These are phyloP conservation scores for Sesamia nonagrioides DNA, from an alignment of 1,140 invertebrate species.

Conservation along the genomic window DNA sequence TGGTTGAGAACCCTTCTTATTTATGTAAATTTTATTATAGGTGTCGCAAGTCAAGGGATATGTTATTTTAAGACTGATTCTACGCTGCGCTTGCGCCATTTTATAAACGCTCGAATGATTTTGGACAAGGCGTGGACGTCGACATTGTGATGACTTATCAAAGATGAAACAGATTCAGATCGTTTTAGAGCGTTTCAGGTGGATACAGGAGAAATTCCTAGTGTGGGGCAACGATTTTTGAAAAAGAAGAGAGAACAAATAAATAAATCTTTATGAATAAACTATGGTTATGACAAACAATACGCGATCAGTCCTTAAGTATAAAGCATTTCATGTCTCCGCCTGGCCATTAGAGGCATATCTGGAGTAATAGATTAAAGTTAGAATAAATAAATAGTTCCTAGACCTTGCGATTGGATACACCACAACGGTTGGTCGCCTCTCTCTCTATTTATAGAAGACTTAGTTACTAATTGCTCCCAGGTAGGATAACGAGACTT, in stretches of 20 bases:
- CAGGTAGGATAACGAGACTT: background rate
- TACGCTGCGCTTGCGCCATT: background rate
- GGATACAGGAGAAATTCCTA: too few species aligned
- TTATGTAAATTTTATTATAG: constrained; percentile 1
- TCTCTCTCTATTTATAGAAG: constrained; percentile 65
- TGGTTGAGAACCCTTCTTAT: background rate
- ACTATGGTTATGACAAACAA: constrained; percentile 20
- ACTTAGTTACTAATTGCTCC: constrained; percentile 10
- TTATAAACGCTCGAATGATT: constrained; percentile 27
- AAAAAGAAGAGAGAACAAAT: too few species aligned
- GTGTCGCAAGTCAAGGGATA: background rate
- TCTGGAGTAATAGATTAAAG: constrained; percentile 27
- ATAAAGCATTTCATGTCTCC: constrained; percentile 26
- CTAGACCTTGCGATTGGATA: constrained; percentile 52
- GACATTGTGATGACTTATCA: constrained; percentile 1
- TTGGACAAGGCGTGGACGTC: background rate
- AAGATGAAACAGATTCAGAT: too few species aligned
- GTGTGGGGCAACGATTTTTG: too few species aligned
- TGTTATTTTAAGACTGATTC: background rate
- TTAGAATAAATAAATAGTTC: constrained; percentile 45
- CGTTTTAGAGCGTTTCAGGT: too few species aligned
- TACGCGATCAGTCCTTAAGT: background rate
- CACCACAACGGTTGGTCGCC: constrained; percentile 53
- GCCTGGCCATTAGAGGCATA: constrained; percentile 22
- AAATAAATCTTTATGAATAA: background rate